Conservation (phyloP, 2,797 vertebrate species). For the Urophycis tenuis region DNA sequence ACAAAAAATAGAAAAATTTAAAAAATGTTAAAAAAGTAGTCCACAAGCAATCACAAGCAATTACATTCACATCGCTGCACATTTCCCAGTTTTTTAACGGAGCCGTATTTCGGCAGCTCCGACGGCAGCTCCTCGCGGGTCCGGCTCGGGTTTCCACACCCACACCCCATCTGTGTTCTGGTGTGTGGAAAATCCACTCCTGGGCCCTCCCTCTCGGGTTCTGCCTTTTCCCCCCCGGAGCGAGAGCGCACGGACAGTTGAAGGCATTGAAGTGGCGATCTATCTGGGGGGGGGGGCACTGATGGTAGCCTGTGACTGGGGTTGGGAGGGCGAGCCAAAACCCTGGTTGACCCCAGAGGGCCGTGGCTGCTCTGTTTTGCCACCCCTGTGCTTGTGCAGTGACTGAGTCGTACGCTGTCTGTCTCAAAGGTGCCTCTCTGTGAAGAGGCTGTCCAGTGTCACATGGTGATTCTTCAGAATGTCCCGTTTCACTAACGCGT, state of each 20-base stretch:
- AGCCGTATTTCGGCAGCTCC: constrained; percentile 47
- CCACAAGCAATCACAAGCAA: constrained; percentile 50
- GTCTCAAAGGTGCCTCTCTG: constrained; percentile 26
- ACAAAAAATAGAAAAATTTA: constrained; percentile 12
- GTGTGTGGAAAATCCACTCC: constrained; percentile 58
- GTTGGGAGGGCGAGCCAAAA: constrained; percentile 60
- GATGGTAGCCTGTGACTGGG: constrained; percentile 54
- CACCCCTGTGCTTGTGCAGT: constrained; percentile 43
- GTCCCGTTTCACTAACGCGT: constrained; percentile 37
- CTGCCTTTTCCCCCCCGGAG: constrained; percentile 47
- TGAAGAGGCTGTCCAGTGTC: constrained; percentile 10
- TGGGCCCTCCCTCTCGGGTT: constrained; percentile 45
- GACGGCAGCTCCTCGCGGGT: constrained; percentile 43
- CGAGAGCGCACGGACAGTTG: constrained; percentile 42
- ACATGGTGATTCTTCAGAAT: constrained; percentile 5
- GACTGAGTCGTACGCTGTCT: constrained; percentile 49
- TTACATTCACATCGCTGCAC: constrained; percentile 58
- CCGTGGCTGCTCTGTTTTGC: constrained; percentile 38
- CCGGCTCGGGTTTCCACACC: constrained; percentile 39
- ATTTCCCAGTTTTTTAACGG: constrained; percentile 54
- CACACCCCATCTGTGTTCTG: constrained; percentile 46
- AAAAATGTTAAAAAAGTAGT: no score
- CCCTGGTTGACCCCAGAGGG: constrained; percentile 52
- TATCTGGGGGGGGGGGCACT: constrained; percentile 48
- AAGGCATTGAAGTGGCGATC: constrained; percentile 53